Conservation (phyloP, 1,140 invertebrate genomes). For the Diabrotica undecimpunctata region DNA sequence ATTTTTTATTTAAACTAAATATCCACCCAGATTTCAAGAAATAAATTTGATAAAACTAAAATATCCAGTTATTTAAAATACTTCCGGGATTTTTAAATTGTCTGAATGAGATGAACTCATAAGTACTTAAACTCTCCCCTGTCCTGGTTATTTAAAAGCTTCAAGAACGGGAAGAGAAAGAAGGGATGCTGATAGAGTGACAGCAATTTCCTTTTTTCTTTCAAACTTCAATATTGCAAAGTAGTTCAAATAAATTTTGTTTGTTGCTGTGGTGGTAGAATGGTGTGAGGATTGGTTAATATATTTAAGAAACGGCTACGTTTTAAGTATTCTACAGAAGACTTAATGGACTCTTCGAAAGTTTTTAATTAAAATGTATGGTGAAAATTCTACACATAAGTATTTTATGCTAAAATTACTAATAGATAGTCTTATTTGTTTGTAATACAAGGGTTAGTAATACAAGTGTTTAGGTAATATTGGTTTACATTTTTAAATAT, state of each 20-base stretch:
- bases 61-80: too few relatives aligned
- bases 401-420: too few relatives aligned
- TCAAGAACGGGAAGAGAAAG: background rate
- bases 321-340: background rate
- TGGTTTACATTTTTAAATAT: too few relatives aligned
- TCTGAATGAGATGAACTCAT: background rate
- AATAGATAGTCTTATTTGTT: too few relatives aligned
- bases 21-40: too few relatives aligned
- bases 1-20: too few relatives aligned
- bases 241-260: constrained; percentile 11
- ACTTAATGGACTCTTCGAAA: background rate
- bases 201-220: constrained; percentile 16
- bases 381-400: too few relatives aligned
- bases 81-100: background rate
- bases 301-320: background rate
- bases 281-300: background rate
- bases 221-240: constrained; percentile 14
- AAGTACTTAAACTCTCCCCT: background rate
- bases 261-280: background rate
- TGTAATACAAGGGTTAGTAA: too few relatives aligned
- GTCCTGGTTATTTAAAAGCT: background rate
- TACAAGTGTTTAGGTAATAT: too few relatives aligned
- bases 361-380: too few relatives aligned
- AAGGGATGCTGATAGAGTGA: constrained; percentile 7
- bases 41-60: too few relatives aligned